phyloP scores from a whole-genome alignment of 2,113 vertebrate genomes.

The Irena cyanogastra region DNA sequence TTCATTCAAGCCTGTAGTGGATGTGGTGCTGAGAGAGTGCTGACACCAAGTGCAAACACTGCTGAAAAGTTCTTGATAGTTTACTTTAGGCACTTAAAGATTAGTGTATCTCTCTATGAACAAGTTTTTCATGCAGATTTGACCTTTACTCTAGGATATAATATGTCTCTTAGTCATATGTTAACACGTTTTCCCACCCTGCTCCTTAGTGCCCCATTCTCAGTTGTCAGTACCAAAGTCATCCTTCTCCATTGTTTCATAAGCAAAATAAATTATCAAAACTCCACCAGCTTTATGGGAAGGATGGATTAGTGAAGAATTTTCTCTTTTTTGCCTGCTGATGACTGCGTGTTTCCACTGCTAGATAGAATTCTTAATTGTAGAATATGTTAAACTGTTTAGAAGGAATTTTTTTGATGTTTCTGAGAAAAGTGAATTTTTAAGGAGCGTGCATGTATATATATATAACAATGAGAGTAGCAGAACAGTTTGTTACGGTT shows the following conservation, averaged over 20 bases:
- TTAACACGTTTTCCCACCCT: conserved; percentile 40
- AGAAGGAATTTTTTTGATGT: neutral
- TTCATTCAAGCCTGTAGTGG: conserved; percentile 53
- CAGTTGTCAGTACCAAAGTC: conserved; percentile 6
- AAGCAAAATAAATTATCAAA: neutral
- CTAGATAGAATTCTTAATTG: neutral
- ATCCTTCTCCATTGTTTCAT: conserved; percentile 36
- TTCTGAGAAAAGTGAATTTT: neutral
- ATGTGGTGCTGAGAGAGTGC: conserved; percentile 70
- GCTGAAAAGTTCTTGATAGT: conserved; percentile 70
- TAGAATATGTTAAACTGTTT: neutral
- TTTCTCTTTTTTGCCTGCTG: neutral
- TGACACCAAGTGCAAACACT: conserved; percentile 68
- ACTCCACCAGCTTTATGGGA: neutral
- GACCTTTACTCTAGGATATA: conserved; percentile 65
- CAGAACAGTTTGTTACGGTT: neutral
- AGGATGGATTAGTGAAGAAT: neutral
- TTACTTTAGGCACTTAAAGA: conserved; percentile 71
- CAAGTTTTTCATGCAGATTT: conserved; percentile 61
- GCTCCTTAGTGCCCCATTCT: neutral
- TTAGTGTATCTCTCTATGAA: conserved; percentile 63
- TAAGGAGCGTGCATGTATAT: neutral
- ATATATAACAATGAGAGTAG: neutral
- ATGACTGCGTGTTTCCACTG: neutral
- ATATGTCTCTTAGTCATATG: conserved; percentile 49